These are phyloP conservation scores for Bos indicus DNA, from an alignment of 2,113 vertebrate species.

Conservation along the genomic window DNA sequence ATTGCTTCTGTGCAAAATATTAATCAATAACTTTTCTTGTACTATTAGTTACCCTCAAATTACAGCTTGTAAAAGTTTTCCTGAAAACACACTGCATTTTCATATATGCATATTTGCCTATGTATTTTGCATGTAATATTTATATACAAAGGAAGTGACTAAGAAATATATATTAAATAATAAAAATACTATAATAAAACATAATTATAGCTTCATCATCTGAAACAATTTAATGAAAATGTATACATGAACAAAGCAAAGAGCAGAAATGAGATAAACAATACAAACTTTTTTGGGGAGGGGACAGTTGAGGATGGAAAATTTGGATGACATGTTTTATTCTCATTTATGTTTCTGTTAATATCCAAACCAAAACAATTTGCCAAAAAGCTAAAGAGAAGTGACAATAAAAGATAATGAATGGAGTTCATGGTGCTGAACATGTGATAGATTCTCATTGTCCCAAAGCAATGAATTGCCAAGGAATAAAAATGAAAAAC, in stretches of 20 bases:
- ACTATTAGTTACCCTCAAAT: neutral
- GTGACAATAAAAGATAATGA: neutral
- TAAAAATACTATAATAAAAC: neutral
- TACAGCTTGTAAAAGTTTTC: neutral
- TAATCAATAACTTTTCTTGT: neutral
- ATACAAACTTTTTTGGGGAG: neutral
- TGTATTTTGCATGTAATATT: neutral
- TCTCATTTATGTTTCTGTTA: neutral
- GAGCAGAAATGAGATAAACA: neutral
- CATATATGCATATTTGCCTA: neutral
- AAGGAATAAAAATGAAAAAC: neutral
- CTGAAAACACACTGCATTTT: neutral
- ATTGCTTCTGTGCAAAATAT: neutral
- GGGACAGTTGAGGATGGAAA: neutral
- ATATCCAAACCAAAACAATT: neutral
- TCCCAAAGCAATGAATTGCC: neutral
- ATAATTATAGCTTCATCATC: neutral
- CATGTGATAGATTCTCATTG: neutral
- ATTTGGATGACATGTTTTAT: neutral
- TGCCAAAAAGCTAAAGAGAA: neutral
- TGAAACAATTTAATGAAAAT: neutral
- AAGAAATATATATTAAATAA: neutral
- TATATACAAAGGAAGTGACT: neutral
- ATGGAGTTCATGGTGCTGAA: fast-evolving
- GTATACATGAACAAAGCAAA: neutral